These are phyloP conservation scores for Minunthozetes semirufus DNA, from an alignment of 2,888 invertebrate genomes.

Conservation along the genomic window DNA sequence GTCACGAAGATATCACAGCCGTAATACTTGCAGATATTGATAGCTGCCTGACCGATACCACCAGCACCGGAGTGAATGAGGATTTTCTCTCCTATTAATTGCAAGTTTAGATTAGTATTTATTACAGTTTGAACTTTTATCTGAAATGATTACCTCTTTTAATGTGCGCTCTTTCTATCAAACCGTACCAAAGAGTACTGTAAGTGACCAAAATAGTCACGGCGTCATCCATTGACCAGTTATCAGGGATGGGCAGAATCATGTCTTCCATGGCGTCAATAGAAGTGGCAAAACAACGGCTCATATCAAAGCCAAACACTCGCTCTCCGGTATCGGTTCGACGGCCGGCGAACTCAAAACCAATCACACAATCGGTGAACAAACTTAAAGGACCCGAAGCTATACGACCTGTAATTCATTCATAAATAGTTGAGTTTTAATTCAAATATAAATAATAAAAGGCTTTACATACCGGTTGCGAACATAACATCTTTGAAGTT, in stretches of 20 bases:
- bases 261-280: slow-evolving; percentile 62
- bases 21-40: slow-evolving; percentile 78
- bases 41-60: slow-evolving; percentile 94
- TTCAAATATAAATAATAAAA: neutral
- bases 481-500: slow-evolving; percentile 52
- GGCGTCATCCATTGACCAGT: slow-evolving; percentile 82
- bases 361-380: slow-evolving; percentile 72
- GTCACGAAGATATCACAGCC: slow-evolving; percentile 86
- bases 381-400: neutral
- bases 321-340: slow-evolving; percentile 64
- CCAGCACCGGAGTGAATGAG: slow-evolving; percentile 93
- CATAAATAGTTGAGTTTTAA: too few species aligned
- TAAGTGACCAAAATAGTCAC: slow-evolving; percentile 92
- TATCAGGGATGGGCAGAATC: slow-evolving; percentile 77
- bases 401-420: slow-evolving; percentile 20
- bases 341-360: slow-evolving; percentile 79
- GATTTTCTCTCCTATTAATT: too few species aligned
- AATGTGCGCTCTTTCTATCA: slow-evolving; percentile 77
- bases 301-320: slow-evolving; percentile 86
- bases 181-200: slow-evolving; percentile 75
- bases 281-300: slow-evolving; percentile 71
- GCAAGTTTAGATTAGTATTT: too few species aligned
- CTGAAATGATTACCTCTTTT: too few species aligned
- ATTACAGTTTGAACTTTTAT: too few species aligned
- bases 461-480: slow-evolving; percentile 10